Percentiles rank a stretch among this genome's conserved stretches.
Evolutionary conservation across 2,113 vertebrate genomes (phyloP).

Genomic region (Stigmatopora nigra): DNA sequence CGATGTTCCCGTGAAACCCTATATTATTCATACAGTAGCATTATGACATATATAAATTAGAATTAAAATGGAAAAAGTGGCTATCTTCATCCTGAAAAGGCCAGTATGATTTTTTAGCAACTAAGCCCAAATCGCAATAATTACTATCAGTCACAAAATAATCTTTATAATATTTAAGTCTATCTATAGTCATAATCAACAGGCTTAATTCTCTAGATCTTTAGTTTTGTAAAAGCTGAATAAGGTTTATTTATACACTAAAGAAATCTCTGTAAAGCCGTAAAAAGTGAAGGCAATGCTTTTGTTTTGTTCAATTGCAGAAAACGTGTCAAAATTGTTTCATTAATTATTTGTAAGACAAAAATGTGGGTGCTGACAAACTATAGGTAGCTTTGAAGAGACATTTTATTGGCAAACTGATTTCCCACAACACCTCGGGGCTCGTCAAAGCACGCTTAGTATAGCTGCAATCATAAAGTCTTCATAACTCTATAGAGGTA

Average conservation of each 20-base stretch:
- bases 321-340: neutral
- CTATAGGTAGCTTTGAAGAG: neutral
- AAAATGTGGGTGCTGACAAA: neutral
- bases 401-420: conserved; percentile 10
- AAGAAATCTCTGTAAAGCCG: neutral
- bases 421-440: conserved; percentile 21
- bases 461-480: conserved; percentile 31
- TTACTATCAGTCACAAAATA: too few relatives aligned
- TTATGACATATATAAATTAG: neutral
- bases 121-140: too few relatives aligned
- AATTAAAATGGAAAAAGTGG: too few relatives aligned
- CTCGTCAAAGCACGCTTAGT: conserved; percentile 15
- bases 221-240: neutral
- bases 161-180: too few relatives aligned
- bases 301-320: neutral
- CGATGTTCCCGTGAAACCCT: too few relatives aligned
- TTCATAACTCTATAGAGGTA: conserved; percentile 27
- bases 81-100: too few relatives aligned
- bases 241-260: neutral
- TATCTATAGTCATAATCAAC: neutral
- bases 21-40: neutral
- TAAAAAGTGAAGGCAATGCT: neutral
- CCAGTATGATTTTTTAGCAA: too few relatives aligned
- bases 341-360: neutral
- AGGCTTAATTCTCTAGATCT: neutral